Evolutionary conservation across 1,140 invertebrate genomes (phyloP).

Genomic region (Stenopsyche tienmushanensis): DNA sequence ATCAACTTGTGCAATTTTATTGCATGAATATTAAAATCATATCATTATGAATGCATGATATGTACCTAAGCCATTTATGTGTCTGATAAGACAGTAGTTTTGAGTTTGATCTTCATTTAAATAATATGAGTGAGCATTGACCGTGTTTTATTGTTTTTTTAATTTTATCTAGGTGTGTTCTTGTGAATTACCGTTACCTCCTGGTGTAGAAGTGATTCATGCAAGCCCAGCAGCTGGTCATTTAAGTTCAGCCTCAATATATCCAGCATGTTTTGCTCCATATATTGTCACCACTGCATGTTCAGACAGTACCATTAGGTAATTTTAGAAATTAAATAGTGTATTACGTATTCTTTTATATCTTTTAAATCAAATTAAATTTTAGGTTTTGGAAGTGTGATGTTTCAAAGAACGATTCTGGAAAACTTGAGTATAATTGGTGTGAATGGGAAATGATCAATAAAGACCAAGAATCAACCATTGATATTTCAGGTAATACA

Average conservation of each 20-base stretch:
- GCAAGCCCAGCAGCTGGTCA: constrained; percentile 94
- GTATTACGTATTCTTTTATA: too few relatives aligned
- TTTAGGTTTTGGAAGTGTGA: constrained; percentile 81
- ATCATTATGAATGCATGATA: not conserved
- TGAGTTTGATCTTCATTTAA: not conserved
- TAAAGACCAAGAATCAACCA: constrained; percentile 78
- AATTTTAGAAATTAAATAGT: constrained; percentile 30
- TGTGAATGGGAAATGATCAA: constrained; percentile 89
- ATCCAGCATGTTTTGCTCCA: constrained; percentile 95
- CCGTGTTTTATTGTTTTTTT: not conserved
- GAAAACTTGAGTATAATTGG: constrained; percentile 74
- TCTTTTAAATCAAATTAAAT: not conserved
- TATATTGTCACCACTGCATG: constrained; percentile 94
- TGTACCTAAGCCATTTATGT: too few relatives aligned
- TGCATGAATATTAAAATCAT: too few relatives aligned
- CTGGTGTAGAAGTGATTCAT: constrained; percentile 88
- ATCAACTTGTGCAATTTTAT: too few relatives aligned
- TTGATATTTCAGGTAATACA: constrained; percentile 74
- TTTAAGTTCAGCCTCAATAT: constrained; percentile 96
- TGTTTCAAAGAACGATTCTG: constrained; percentile 58
- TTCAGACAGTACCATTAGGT: constrained; percentile 73
- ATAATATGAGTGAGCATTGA: too few relatives aligned
- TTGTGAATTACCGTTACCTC: constrained; percentile 81
- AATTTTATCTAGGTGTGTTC: constrained; percentile 60
- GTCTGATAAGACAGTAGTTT: too few relatives aligned